Base-by-base conservation (phyloP, 2,797 vertebrate species). In the Danio tinwini region DNA sequence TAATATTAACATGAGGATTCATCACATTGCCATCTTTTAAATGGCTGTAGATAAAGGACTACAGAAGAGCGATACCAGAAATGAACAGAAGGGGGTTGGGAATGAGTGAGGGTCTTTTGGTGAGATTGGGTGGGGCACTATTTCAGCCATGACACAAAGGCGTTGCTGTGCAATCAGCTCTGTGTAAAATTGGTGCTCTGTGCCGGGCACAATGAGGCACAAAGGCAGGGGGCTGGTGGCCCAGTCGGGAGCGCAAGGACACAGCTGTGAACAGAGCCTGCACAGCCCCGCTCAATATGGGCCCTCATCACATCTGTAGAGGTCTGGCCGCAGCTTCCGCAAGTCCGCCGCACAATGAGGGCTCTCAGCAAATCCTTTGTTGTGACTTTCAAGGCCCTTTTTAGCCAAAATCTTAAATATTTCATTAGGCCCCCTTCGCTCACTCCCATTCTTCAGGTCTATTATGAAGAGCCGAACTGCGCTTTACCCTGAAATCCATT, bases 231-330 rank as follows among this genome's bases (percentile, higher is more conserved):
- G 93, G 94, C 95, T 95, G 95, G 94, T 96, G 95, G 93, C 95
- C 89, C 92, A 91, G 95, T 89, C 68, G 92, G 93, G 89, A 93
- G 89, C 87, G 84, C 88, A 70, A 88, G 74, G 78, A 91, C 94
- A 96, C 96, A 97, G 96, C 96, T 97, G 96, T 95, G 94, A 92
- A 94, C 95, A 93, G 94, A 92, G 91, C 93, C 92, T 89, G 89
- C 94, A 94, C 95, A 91, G 92, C 86, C 89, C 89, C 63, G 84
- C 88, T 94, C 96, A 94, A 95, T 96, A 96, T 94, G 95, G 95
- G 93, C 91, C 92, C 93, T 94, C 94, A 95, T 93, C 92, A 93
- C 92, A 90, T 94, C 94, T 92, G 91, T 93, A 90, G 93, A 91
- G 82, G 91, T 93, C 92, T 91, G 91, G 89, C 93, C 92, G 87